Conservation (phyloP, 2,113 vertebrate species). For the Neotoma lepida region DNA sequence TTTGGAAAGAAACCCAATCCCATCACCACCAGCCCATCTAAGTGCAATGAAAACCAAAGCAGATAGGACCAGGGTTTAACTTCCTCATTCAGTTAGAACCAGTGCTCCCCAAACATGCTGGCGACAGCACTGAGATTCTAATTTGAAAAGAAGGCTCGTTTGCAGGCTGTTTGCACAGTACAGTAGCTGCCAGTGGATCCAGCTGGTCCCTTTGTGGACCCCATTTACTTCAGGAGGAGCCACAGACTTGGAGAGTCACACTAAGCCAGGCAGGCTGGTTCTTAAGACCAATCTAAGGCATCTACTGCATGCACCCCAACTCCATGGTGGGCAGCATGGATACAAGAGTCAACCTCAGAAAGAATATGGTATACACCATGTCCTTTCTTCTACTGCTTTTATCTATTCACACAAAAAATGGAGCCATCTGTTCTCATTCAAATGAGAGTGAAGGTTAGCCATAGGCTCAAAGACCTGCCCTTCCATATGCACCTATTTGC, state of each 20-base stretch:
- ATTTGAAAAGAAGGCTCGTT: conserved; percentile 6
- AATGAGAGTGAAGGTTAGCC: neutral
- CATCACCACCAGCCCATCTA: neutral
- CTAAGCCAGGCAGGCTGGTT: neutral
- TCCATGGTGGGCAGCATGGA: neutral
- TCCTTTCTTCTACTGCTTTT: neutral
- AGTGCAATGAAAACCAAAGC: conserved; percentile 2
- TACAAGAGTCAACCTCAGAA: neutral
- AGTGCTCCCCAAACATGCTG: neutral
- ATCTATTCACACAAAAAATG: neutral
- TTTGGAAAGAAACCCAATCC: conserved; percentile 23
- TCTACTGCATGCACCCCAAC: neutral
- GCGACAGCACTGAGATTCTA: neutral
- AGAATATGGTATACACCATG: neutral
- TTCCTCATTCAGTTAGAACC: conserved; percentile 11
- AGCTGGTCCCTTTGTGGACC: neutral
- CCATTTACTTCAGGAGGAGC: neutral
- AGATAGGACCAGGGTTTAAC: neutral
- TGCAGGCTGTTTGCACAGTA: neutral
- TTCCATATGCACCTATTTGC: no score
- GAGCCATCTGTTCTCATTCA: neutral
- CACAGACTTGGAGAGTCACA: neutral
- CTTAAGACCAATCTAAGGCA: neutral
- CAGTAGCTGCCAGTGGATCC: neutral
- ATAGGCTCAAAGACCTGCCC: neutral